A percentile compares a stretch with the other conserved stretches of the same genome.
Evolutionary conservation across 2,113 vertebrate species (phyloP).

Genomic region (Melanocharis versteri): DNA sequence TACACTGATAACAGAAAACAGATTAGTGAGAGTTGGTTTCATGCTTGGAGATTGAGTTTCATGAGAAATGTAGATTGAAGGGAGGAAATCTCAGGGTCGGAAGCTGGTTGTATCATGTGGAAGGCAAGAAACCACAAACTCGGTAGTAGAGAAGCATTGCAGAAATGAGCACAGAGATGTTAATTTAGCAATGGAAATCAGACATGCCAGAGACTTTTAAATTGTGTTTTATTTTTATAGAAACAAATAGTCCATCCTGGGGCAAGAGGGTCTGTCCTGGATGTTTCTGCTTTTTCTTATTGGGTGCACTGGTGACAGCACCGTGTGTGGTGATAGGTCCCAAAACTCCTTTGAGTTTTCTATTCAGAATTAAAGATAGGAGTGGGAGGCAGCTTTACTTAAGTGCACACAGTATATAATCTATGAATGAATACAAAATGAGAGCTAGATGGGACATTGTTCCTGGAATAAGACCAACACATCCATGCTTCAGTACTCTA

Average conservation of each 20-base stretch:
- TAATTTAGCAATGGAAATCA: background rate
- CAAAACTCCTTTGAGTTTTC: background rate
- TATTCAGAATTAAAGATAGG: background rate
- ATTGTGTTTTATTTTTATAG: background rate
- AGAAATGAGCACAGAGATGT: background rate
- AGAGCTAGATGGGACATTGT: background rate
- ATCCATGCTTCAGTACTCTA: background rate
- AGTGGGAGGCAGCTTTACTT: background rate
- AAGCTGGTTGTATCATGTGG: background rate
- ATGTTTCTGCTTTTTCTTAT: background rate
- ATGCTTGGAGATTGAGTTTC: background rate
- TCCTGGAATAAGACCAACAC: background rate
- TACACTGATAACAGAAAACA: background rate
- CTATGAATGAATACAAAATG: background rate
- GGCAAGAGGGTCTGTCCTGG: background rate
- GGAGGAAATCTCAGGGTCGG: background rate
- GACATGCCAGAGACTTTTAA: background rate
- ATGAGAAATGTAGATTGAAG: background rate
- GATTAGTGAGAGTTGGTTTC: background rate
- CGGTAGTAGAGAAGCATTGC: background rate
- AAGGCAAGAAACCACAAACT: constrained; percentile 17
- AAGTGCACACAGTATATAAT: background rate
- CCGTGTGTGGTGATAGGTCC: background rate
- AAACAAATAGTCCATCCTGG: background rate
- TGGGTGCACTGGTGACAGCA: background rate